Conservation (phyloP, 2,888 invertebrate species). For the Dolichopus griseipennis region DNA sequence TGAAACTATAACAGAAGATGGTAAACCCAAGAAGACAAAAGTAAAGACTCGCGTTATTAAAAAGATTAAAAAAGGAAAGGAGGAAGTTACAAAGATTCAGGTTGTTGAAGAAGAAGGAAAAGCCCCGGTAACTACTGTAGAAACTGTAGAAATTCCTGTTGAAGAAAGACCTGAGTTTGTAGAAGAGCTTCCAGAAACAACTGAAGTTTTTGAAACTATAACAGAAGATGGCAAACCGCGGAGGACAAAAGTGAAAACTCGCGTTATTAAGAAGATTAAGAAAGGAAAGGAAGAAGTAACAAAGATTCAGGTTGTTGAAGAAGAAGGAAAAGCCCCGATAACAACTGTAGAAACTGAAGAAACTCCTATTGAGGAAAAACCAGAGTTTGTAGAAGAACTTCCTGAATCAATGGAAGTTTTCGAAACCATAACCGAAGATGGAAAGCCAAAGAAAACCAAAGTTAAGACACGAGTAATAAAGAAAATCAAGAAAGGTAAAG, state of each 20-base stretch:
- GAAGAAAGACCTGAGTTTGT: constrained; percentile 27
- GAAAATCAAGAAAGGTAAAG: constrained; percentile 28
- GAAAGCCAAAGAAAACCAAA: constrained; percentile 29
- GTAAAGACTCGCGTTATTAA: constrained; percentile 35
- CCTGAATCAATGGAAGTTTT: constrained; percentile 22
- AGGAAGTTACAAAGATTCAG: constrained; percentile 36
- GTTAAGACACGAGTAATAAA: constrained; percentile 35
- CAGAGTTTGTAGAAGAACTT: constrained; percentile 20
- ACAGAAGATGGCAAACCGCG: constrained; percentile 28
- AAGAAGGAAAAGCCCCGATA: constrained; percentile 32
- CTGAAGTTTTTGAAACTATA: constrained; percentile 27
- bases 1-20: constrained; percentile 26
- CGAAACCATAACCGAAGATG: constrained; percentile 26
- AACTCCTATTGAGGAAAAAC: constrained; percentile 20
- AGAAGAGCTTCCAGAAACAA: constrained; percentile 37
- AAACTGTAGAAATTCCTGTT: constrained; percentile 26
- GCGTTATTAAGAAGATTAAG: constrained; percentile 21
- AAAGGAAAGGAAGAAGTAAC: constrained; percentile 34
- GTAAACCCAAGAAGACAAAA: constrained; percentile 30
- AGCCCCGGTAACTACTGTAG: constrained; percentile 31
- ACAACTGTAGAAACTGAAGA: constrained; percentile 23
- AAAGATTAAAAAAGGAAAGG: constrained; percentile 28
- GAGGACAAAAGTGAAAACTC: constrained; percentile 29
- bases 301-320: constrained; percentile 37
- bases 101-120: constrained; percentile 38